Evolutionary conservation across 2,797 vertebrate genomes (phyloP).

Genomic region (Gorsachius magnificus): DNA sequence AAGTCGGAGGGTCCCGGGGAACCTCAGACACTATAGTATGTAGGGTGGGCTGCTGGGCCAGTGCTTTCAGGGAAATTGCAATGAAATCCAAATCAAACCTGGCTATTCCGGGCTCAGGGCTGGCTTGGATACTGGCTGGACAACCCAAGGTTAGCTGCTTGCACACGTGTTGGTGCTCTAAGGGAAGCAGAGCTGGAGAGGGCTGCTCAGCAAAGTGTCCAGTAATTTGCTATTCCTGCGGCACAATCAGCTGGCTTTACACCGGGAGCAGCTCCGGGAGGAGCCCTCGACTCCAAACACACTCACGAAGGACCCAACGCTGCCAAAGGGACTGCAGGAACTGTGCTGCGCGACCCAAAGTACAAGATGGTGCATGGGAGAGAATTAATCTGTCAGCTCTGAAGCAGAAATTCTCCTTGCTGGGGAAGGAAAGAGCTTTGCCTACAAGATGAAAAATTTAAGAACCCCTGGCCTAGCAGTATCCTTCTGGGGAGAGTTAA

Average conservation of each 20-base stretch:
- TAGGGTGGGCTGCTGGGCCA: neutral
- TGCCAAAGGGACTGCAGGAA: neutral
- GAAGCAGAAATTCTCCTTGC: neutral
- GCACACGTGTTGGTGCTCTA: neutral
- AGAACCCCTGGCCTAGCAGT: neutral
- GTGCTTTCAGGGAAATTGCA: neutral
- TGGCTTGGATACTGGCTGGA: neutral
- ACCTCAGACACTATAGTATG: neutral
- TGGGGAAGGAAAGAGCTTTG: neutral
- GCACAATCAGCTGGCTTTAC: neutral
- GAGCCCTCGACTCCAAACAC: neutral
- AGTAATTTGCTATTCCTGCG: neutral
- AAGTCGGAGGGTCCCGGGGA: neutral
- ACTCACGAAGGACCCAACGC: fast-evolving
- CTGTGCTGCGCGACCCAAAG: neutral
- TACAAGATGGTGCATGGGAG: neutral
- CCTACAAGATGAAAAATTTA: conserved; percentile 40
- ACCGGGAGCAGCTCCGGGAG: neutral
- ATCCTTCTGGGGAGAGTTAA: neutral
- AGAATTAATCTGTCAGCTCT: neutral
- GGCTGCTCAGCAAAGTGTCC: neutral
- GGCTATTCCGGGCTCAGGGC: neutral
- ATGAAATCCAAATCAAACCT: neutral
- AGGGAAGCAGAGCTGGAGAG: neutral
- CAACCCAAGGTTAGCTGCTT: neutral